A percentile compares a stretch with the other conserved stretches of the same genome.
Conservation (phyloP, 2,888 invertebrate species). For the Latheticus oryzae region DNA sequence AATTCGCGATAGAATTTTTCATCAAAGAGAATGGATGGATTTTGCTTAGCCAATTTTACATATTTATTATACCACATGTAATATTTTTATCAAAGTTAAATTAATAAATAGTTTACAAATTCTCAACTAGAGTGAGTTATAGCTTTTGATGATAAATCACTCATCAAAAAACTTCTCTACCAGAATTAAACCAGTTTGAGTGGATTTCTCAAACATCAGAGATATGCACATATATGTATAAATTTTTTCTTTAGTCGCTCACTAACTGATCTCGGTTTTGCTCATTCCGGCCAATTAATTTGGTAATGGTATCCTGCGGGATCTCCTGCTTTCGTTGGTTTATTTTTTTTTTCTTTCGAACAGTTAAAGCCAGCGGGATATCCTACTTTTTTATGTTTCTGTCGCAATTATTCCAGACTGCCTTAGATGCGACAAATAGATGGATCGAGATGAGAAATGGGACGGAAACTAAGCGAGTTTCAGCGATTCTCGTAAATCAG, state of each 20-base stretch:
- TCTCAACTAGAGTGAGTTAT: too few species aligned
- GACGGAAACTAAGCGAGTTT: constrained; percentile 58
- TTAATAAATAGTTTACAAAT: too few species aligned
- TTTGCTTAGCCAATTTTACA: constrained; percentile 13
- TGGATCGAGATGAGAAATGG: constrained; percentile 61
- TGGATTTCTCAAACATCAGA: constrained; percentile 5
- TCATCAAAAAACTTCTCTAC: too few species aligned
- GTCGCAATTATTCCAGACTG: constrained; percentile 47
- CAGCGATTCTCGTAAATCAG: constrained; percentile 62
- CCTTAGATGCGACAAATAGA: constrained; percentile 58
- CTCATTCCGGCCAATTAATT: constrained; percentile 40
- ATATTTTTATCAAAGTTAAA: too few species aligned
- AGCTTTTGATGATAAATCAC: too few species aligned
- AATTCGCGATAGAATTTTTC: constrained; percentile 24
- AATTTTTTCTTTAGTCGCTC: constrained; percentile 21
- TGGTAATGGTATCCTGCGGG: constrained; percentile 34
- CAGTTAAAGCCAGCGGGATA: constrained; percentile 24
- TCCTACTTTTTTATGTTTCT: constrained; percentile 42
- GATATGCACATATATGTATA: constrained; percentile 10
- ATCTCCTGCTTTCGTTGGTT: constrained; percentile 24
- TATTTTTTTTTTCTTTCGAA: constrained; percentile 11
- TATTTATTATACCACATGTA: too few species aligned
- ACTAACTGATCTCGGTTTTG: constrained; percentile 18
- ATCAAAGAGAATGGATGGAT: constrained; percentile 22
- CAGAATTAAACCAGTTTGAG: constrained; percentile 30